A percentile compares a stretch with the other conserved stretches of the same genome.
These are phyloP conservation scores for Imbricaverruca yamaguchii DNA, from an alignment of 2,888 invertebrate genomes.

Conservation along the genomic window DNA sequence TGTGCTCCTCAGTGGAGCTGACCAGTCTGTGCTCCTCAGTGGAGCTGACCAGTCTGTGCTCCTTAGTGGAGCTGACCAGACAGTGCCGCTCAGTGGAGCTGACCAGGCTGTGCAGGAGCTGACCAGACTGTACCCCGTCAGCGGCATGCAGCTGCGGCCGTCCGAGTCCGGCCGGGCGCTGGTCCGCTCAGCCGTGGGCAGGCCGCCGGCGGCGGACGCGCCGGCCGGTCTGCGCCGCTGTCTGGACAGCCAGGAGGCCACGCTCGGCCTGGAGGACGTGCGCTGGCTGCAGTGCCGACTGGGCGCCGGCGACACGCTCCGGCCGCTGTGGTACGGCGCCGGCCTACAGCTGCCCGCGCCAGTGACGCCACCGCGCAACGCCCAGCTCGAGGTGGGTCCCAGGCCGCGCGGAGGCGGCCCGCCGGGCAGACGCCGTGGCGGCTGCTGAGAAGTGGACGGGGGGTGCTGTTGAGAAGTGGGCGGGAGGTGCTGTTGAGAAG, in stretches of 20 bases:
- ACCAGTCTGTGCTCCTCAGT: no score
- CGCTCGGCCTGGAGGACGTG: background rate
- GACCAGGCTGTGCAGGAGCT: no score
- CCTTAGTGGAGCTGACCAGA: no score
- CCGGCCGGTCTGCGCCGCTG: background rate
- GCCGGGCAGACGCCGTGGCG: background rate
- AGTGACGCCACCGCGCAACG: background rate
- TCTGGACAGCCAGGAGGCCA: background rate
- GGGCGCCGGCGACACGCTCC: background rate
- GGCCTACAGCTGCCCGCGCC: background rate
- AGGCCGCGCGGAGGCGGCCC: background rate
- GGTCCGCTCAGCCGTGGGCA: background rate
- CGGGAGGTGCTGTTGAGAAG: no score
- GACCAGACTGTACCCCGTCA: background rate
- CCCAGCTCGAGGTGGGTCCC: background rate
- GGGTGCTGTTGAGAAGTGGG: no score
- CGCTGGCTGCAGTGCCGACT: conserved; percentile 4
- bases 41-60: no score
- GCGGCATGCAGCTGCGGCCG: background rate
- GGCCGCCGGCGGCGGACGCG: background rate
- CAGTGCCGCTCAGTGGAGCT: no score
- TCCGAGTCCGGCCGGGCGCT: background rate
- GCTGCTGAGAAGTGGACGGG: no score
- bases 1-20: no score
- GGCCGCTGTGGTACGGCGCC: background rate